A percentile compares a stretch with the other conserved stretches of the same genome.
Evolutionary conservation across 2,797 vertebrate genomes (phyloP).

Genomic region (Gallirallus australis): DNA sequence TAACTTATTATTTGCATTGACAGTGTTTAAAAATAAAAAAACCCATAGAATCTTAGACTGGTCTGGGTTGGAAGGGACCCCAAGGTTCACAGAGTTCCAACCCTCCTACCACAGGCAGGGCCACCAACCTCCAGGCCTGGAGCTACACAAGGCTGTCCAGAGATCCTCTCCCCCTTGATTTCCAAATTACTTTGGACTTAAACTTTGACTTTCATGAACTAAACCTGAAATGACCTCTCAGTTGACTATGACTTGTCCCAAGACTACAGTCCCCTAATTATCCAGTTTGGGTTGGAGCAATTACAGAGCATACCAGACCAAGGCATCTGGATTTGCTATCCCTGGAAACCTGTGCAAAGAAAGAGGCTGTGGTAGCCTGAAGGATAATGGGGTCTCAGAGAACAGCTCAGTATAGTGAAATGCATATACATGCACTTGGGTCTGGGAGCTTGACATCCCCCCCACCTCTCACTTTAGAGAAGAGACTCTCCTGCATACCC

Average conservation of each 20-base stretch:
- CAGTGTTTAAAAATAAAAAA: not conserved
- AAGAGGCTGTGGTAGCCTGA: accelerated
- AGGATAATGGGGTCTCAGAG: not conserved
- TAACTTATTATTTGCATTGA: not conserved
- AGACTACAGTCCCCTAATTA: not conserved
- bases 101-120: no score
- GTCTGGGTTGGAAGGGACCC: no score
- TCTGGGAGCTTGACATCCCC: not conserved
- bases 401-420: not conserved
- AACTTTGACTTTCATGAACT: not conserved
- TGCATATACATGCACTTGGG: accelerated
- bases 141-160: no score
- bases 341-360: not conserved
- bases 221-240: not conserved
- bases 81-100: no score
- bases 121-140: no score
- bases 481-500: not conserved
- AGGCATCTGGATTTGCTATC: not conserved
- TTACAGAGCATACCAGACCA: not conserved
- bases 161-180: not conserved
- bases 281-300: not conserved
- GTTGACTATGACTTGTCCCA: not conserved
- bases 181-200: not conserved
- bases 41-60: no score
- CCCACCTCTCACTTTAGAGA: not conserved